These are phyloP conservation scores for Hyposoter dolosus DNA, from an alignment of 2,888 invertebrate genomes.

Conservation along the genomic window DNA sequence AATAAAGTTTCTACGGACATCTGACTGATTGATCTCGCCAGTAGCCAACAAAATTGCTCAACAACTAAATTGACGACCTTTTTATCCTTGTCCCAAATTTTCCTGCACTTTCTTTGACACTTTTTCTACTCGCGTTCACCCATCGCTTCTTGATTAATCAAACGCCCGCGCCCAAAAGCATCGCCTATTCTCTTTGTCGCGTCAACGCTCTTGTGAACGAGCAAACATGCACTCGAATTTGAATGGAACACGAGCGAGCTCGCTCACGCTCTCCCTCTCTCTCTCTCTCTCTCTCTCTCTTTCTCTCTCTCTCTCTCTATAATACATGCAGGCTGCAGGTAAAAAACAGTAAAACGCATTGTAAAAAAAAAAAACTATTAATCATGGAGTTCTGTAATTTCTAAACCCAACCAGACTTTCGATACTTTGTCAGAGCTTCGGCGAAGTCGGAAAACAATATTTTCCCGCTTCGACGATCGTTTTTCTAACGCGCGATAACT, in stretches of 20 bases:
- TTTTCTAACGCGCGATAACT: neutral
- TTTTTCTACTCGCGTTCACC: neutral
- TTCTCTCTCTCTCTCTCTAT: neutral
- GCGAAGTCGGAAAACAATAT: neutral
- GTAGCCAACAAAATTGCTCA: neutral
- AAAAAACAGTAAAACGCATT: neutral
- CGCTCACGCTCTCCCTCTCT: neutral
- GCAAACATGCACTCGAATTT: neutral
- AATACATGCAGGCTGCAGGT: neutral
- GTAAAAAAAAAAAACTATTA: neutral
- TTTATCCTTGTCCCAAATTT: neutral
- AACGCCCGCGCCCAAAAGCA: neutral
- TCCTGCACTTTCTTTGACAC: neutral
- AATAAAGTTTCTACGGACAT: neutral
- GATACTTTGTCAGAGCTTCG: neutral
- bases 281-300: neutral
- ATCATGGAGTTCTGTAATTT: neutral
- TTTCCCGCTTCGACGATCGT: neutral
- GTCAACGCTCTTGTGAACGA: neutral
- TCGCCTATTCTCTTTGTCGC: slow-evolving; percentile 19
- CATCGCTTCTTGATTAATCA: slow-evolving; percentile 51
- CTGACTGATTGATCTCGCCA: slow-evolving; percentile 52
- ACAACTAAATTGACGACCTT: neutral
- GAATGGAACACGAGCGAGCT: neutral
- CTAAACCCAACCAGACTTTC: neutral